Conservation (phyloP, 2,888 invertebrate genomes). For the Drosophila affinis region DNA sequence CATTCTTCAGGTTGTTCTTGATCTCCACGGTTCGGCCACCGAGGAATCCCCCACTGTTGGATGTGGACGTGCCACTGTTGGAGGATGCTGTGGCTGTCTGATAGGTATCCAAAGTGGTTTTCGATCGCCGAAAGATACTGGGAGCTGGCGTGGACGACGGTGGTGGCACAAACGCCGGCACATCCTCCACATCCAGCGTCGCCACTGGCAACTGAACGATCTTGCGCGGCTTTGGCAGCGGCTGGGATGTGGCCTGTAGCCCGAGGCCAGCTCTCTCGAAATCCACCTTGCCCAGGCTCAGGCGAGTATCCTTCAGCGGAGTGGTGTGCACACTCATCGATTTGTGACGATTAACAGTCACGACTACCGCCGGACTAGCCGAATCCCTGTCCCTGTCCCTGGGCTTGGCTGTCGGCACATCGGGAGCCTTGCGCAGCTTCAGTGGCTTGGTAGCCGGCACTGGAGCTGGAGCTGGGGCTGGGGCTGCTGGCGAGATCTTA, state of each 20-base stretch:
- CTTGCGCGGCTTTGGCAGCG: slow-evolving; percentile 78
- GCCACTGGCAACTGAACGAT: slow-evolving; percentile 80
- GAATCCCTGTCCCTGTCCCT: slow-evolving; percentile 34
- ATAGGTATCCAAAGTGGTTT: slow-evolving; percentile 81
- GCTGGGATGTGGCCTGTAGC: slow-evolving; percentile 72
- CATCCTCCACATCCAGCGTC: slow-evolving; percentile 78
- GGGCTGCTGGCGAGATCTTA: background rate
- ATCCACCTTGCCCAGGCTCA: slow-evolving; percentile 78
- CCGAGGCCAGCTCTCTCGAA: slow-evolving; percentile 78
- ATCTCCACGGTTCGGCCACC: slow-evolving; percentile 81
- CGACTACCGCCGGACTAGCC: slow-evolving; percentile 29
- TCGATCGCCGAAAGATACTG: slow-evolving; percentile 80
- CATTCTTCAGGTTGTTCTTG: slow-evolving; percentile 83
- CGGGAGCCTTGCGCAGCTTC: slow-evolving; percentile 80
- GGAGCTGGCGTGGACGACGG: slow-evolving; percentile 47
- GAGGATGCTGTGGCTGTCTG: slow-evolving; percentile 9
- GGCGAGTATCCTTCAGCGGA: slow-evolving; percentile 76
- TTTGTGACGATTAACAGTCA: slow-evolving; percentile 71
- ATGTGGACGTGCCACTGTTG: slow-evolving; percentile 16
- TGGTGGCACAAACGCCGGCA: slow-evolving; percentile 39
- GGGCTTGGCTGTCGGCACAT: slow-evolving; percentile 79
- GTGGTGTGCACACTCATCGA: slow-evolving; percentile 55
- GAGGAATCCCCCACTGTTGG: slow-evolving; percentile 58
- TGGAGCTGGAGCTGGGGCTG: background rate
- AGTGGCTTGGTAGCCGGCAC: slow-evolving; percentile 50